A percentile compares a stretch with the other conserved stretches of the same genome.
phyloP scores from a whole-genome alignment of 2,888 invertebrate species.

The Caenorhabditis sp. region DNA sequence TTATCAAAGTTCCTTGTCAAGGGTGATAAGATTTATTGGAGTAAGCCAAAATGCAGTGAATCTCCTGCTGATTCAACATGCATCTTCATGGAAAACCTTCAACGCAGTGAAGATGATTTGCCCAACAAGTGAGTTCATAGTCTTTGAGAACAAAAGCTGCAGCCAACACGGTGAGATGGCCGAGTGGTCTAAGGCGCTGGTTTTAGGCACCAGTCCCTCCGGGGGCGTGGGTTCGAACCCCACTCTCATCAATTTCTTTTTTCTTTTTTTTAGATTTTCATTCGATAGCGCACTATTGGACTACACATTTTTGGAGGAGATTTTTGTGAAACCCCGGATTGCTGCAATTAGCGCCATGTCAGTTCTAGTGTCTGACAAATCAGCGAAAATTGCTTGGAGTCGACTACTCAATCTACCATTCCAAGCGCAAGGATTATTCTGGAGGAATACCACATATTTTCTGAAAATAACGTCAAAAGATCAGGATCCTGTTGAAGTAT shows the following conservation, averaged over 20 bases:
- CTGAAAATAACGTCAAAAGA: constrained; percentile 30
- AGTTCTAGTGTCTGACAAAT: constrained; percentile 45
- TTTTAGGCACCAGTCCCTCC: constrained; percentile 87
- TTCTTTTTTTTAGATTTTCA: constrained; percentile 30
- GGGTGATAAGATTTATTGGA: constrained; percentile 43
- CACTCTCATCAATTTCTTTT: constrained; percentile 53
- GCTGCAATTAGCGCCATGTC: constrained; percentile 45
- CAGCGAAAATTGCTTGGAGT: constrained; percentile 55
- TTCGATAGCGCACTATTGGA: constrained; percentile 41
- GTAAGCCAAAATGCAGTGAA: constrained; percentile 45
- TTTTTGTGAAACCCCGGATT: constrained; percentile 45
- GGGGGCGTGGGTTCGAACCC: constrained; percentile 66
- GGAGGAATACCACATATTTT: constrained; percentile 39
- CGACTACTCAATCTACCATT: constrained; percentile 51
- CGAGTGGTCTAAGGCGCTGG: constrained; percentile 89
- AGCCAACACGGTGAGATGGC: constrained; percentile 76
- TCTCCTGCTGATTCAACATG: constrained; percentile 46
- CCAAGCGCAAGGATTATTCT: constrained; percentile 45
- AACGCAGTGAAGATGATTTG: constrained; percentile 36
- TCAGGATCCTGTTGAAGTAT: constrained; percentile 16
- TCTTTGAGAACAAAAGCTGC: not conserved
- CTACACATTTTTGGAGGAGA: constrained; percentile 48
- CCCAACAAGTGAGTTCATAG: constrained; percentile 26
- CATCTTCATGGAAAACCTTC: constrained; percentile 48
- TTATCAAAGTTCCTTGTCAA: constrained; percentile 28